Conservation (phyloP, 2,888 invertebrate genomes). For the Standfussiana lucernea region DNA sequence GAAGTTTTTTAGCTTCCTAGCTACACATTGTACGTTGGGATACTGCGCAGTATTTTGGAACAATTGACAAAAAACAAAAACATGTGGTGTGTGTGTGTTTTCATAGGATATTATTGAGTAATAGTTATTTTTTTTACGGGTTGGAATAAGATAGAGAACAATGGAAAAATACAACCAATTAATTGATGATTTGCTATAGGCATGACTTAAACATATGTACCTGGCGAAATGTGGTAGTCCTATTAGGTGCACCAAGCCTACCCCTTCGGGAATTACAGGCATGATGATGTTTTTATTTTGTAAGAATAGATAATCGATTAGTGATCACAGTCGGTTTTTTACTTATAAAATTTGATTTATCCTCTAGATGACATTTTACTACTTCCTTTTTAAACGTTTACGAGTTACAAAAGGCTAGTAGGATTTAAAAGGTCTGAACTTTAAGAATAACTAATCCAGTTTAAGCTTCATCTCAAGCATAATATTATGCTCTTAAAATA, state of each 20-base stretch:
- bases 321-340: too few relatives aligned
- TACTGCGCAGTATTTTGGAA: not conserved
- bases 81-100: not conserved
- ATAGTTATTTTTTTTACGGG: not conserved
- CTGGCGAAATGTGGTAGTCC: too few relatives aligned
- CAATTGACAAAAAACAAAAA: not conserved
- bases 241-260: too few relatives aligned
- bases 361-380: not conserved
- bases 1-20: not conserved
- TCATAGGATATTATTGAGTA: not conserved
- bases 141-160: not conserved
- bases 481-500: slow-evolving; percentile 17
- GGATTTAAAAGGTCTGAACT: not conserved
- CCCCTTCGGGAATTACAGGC: too few relatives aligned
- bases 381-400: not conserved
- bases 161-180: not conserved
- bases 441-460: not conserved
- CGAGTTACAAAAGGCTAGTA: not conserved
- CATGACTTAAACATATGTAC: too few relatives aligned
- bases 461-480: not conserved
- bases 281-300: too few relatives aligned
- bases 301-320: too few relatives aligned
- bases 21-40: not conserved
- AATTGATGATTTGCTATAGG: too few relatives aligned
- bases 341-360: too few relatives aligned